Evolutionary conservation across 2,113 vertebrate genomes (phyloP).

Genomic region (Malurus cyaneus): DNA sequence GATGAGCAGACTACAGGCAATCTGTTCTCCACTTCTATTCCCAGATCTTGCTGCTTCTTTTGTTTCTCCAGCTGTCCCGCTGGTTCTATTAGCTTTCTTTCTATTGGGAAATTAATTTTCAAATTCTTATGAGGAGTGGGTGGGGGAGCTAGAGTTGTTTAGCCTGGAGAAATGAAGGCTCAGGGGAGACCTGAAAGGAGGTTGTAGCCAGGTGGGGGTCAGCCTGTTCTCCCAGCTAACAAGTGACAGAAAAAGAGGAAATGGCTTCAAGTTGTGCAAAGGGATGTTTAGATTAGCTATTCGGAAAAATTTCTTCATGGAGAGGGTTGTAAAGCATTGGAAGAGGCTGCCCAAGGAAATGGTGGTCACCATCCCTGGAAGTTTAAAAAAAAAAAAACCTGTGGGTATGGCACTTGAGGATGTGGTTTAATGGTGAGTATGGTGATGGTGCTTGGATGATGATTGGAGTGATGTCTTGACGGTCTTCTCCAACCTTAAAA

Average conservation of each 20-base stretch:
- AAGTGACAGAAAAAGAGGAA: background rate
- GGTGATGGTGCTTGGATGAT: too few species aligned
- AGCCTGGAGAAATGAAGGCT: background rate
- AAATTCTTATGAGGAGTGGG: background rate
- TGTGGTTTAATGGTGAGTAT: background rate
- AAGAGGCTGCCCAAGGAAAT: background rate
- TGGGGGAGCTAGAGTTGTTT: background rate
- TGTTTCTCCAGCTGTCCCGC: background rate
- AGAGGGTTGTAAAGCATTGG: background rate
- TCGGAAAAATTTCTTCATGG: background rate
- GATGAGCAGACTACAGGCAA: conserved; percentile 87
- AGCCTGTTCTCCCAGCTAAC: background rate
- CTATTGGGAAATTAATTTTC: background rate
- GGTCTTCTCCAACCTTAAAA: background rate
- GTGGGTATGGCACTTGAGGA: background rate
- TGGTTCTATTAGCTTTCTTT: background rate
- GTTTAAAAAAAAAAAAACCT: background rate
- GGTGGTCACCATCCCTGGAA: background rate
- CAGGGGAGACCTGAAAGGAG: background rate
- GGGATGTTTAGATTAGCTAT: background rate
- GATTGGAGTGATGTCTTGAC: background rate
- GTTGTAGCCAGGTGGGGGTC: background rate
- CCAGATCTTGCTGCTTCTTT: conserved; percentile 80
- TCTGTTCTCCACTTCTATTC: conserved; percentile 86
- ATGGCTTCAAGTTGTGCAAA: too few species aligned